A percentile compares a stretch with the other conserved stretches of the same genome.
phyloP scores from a whole-genome alignment of 2,888 invertebrate species.

The Agonopterix arenella region DNA sequence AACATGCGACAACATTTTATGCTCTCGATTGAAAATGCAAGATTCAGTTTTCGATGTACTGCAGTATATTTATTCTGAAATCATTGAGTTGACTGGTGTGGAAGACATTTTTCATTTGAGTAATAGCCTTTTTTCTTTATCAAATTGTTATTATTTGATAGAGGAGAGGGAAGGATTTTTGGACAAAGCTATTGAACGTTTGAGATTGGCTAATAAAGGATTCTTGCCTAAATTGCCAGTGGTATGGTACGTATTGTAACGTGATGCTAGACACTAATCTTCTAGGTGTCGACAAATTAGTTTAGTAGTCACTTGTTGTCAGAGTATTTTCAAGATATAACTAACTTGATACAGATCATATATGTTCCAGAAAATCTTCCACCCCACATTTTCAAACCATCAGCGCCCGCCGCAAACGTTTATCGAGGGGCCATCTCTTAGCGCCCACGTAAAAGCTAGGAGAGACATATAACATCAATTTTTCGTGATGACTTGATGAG shows the following conservation, averaged over 20 bases:
- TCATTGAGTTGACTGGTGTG: slow-evolving; percentile 82
- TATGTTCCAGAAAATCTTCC: too few relatives aligned
- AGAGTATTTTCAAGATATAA: not conserved
- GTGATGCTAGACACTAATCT: slow-evolving; percentile 24
- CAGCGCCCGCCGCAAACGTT: too few relatives aligned
- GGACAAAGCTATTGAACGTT: slow-evolving; percentile 75
- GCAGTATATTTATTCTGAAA: slow-evolving; percentile 82
- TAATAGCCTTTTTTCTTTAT: slow-evolving; percentile 82
- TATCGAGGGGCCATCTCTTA: too few relatives aligned
- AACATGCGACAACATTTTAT: slow-evolving; percentile 84
- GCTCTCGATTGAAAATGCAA: slow-evolving; percentile 84
- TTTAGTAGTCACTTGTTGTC: not conserved
- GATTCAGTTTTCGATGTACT: slow-evolving; percentile 82
- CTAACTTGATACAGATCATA: too few relatives aligned
- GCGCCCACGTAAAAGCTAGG: too few relatives aligned
- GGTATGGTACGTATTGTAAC: slow-evolving; percentile 76
- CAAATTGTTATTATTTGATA: slow-evolving; percentile 81
- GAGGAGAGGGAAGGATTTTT: slow-evolving; percentile 86
- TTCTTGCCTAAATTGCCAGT: slow-evolving; percentile 75
- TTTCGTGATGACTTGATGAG: too few relatives aligned
- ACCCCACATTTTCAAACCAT: too few relatives aligned
- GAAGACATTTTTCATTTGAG: slow-evolving; percentile 88
- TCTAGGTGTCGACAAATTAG: not conserved
- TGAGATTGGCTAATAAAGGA: slow-evolving; percentile 77
- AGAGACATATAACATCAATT: too few relatives aligned